Percentiles rank a stretch among this genome's conserved stretches.
Evolutionary conservation across 2,113 vertebrate genomes (phyloP).

Genomic region (Serilophus lunatus): DNA sequence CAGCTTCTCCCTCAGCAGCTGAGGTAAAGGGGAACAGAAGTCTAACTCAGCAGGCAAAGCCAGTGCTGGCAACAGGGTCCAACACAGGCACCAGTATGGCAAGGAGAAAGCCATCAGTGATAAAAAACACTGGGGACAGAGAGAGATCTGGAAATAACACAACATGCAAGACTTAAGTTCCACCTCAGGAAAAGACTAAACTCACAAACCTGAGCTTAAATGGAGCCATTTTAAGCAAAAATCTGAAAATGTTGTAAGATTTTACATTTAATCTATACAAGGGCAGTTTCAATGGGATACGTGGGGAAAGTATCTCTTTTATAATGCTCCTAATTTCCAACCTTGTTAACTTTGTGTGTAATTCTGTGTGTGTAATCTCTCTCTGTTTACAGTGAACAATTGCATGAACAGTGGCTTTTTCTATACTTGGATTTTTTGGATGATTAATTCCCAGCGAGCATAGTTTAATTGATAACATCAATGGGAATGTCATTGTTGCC

Average conservation of each 20-base stretch:
- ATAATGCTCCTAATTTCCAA: background rate
- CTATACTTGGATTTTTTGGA: background rate
- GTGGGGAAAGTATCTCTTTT: background rate
- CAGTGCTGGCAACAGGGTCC: background rate
- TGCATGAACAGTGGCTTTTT: background rate
- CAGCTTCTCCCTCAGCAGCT: background rate
- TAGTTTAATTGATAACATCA: background rate
- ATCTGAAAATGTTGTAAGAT: constrained; percentile 36
- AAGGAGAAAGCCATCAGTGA: background rate
- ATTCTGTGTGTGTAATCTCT: too few relatives aligned
- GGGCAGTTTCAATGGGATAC: background rate
- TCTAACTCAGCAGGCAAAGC: background rate
- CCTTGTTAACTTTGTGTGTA: too few relatives aligned
- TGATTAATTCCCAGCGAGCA: background rate
- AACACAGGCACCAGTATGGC: background rate
- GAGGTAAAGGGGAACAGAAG: background rate
- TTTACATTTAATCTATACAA: constrained; percentile 32
- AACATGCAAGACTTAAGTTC: accelerated
- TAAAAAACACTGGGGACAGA: background rate
- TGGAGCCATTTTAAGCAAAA: background rate
- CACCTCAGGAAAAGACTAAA: background rate
- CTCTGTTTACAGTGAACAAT: background rate
- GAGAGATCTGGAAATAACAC: accelerated
- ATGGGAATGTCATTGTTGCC: background rate
- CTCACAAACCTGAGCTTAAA: background rate